phyloP scores from a whole-genome alignment of 1,140 invertebrate species.

The Augochlora pura region DNA sequence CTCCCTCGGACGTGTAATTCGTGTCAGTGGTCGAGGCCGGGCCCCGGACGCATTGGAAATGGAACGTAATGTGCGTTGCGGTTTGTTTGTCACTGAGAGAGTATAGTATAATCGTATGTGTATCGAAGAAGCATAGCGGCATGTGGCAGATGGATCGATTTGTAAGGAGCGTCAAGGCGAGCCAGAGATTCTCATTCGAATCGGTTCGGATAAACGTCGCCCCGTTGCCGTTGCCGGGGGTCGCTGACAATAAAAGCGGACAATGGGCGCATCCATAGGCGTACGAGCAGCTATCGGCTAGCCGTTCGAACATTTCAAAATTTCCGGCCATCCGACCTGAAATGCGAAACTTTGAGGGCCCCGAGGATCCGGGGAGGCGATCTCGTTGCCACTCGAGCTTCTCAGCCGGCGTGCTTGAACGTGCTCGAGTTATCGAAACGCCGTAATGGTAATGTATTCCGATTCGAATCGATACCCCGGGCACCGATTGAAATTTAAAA shows the following conservation, averaged over 20 bases:
- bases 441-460: background rate
- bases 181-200: conserved; percentile 74
- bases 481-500: background rate
- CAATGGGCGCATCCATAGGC: too few relatives aligned
- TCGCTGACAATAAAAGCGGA: too few relatives aligned
- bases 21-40: conserved; percentile 28
- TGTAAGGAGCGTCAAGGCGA: conserved; percentile 77
- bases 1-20: conserved; percentile 33
- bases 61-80: conserved; percentile 49
- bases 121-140: conserved; percentile 44
- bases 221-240: too few relatives aligned
- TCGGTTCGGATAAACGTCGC: conserved; percentile 13
- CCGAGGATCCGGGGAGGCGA: background rate
- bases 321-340: background rate
- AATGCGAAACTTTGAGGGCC: background rate
- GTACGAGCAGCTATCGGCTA: background rate
- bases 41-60: conserved; percentile 41
- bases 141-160: conserved; percentile 73
- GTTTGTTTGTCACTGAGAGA: conserved; percentile 36
- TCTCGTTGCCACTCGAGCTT: background rate
- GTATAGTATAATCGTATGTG: conserved; percentile 15
- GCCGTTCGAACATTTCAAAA: background rate
- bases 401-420: background rate
- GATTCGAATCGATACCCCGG: background rate
- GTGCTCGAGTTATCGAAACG: conserved; percentile 4